Percentiles rank a stretch among this genome's conserved stretches.
Evolutionary conservation across 2,888 invertebrate species (phyloP).

Genomic region (Catocala fraxini): DNA sequence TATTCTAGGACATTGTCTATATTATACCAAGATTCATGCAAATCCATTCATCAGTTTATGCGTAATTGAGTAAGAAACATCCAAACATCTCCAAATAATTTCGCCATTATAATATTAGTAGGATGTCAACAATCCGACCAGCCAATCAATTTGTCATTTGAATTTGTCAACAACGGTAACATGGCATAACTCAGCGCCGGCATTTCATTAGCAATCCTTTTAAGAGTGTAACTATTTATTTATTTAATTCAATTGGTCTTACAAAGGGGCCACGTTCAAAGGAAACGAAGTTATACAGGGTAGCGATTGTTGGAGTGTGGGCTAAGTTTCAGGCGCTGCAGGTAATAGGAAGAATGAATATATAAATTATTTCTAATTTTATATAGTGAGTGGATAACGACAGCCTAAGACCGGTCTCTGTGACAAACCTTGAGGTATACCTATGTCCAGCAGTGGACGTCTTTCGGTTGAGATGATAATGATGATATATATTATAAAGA

Average conservation of each 20-base stretch:
- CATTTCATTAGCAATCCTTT: conserved; percentile 55
- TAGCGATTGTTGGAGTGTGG: conserved; percentile 54
- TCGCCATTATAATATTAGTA: too few species aligned
- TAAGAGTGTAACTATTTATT: conserved; percentile 61
- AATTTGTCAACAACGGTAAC: conserved; percentile 29
- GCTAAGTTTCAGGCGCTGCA: conserved; percentile 19
- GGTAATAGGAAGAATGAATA: neutral
- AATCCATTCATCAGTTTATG: too few species aligned
- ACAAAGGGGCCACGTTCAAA: conserved; percentile 64
- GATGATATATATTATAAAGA: too few species aligned
- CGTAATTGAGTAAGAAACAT: too few species aligned
- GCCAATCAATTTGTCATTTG: conserved; percentile 22
- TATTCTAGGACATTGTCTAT: too few species aligned
- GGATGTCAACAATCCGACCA: neutral
- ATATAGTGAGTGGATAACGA: too few species aligned
- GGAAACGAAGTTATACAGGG: conserved; percentile 58
- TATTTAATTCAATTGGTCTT: conserved; percentile 68
- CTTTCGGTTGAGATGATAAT: too few species aligned
- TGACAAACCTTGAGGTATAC: too few species aligned
- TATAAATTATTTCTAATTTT: neutral
- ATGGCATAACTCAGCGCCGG: conserved; percentile 19
- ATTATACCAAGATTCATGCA: too few species aligned
- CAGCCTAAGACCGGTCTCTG: too few species aligned
- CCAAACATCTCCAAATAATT: too few species aligned
- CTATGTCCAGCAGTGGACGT: too few species aligned